Evolutionary conservation across 2,113 vertebrate genomes (phyloP).

Genomic region (Mugil cephalus): DNA sequence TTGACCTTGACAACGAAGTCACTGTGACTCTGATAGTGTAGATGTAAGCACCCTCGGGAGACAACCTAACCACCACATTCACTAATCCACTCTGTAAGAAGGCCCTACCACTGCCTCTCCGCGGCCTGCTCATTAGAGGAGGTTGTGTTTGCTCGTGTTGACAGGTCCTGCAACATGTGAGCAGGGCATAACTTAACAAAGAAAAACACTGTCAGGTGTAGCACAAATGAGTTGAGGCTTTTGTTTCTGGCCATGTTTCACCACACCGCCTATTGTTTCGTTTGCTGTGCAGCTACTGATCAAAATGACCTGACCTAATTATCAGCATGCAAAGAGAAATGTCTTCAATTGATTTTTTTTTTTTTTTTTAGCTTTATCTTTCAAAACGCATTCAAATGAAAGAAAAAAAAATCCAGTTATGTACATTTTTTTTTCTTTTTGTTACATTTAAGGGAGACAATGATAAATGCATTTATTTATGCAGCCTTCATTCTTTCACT

Average conservation of each 20-base stretch:
- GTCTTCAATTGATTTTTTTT: neutral
- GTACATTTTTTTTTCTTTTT: neutral
- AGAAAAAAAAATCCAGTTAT: neutral
- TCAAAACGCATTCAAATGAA: no score
- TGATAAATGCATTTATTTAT: constrained; percentile 6
- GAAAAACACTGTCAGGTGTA: constrained; percentile 34
- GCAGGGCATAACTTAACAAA: constrained; percentile 44
- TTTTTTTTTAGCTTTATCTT: neutral
- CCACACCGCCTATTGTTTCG: constrained; percentile 31
- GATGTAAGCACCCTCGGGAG: constrained; percentile 67
- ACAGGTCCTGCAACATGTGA: constrained; percentile 48
- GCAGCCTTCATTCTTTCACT: constrained; percentile 17
- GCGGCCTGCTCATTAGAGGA: constrained; percentile 62
- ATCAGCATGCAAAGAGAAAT: constrained; percentile 7
- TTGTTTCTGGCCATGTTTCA: constrained; percentile 18
- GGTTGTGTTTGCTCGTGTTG: constrained; percentile 56
- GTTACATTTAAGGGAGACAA: constrained; percentile 10
- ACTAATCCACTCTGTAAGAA: constrained; percentile 52
- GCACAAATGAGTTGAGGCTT: constrained; percentile 34
- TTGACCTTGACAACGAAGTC: constrained; percentile 77
- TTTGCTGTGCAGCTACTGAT: constrained; percentile 17
- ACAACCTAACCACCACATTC: constrained; percentile 44
- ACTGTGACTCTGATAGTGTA: constrained; percentile 62
- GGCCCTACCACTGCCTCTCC: constrained; percentile 37
- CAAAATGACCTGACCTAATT: constrained; percentile 31